Evolutionary conservation across 2,888 invertebrate species (phyloP).

Genomic region (Caenorhabditis wallacei): DNA sequence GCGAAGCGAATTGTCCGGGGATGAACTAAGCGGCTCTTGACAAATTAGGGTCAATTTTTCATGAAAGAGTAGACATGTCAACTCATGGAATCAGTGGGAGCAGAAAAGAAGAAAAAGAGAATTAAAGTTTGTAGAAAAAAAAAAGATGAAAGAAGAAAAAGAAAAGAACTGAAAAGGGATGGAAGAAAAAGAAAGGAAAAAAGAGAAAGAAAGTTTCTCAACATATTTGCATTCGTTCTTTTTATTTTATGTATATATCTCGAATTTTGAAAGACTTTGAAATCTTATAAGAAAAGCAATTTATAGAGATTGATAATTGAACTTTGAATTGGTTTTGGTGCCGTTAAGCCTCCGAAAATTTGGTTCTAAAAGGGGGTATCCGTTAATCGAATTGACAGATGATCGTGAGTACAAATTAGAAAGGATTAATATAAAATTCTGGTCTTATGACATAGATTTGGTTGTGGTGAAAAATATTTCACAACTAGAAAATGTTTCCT

Average conservation of each 20-base stretch:
- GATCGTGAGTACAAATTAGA: slow-evolving; percentile 1
- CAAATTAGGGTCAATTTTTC: slow-evolving; percentile 38
- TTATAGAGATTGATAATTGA: no score
- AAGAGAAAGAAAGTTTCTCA: not conserved
- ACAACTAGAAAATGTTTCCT: not conserved
- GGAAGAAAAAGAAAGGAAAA: not conserved
- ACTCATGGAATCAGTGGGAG: slow-evolving; percentile 9
- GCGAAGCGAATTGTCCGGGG: slow-evolving; percentile 13
- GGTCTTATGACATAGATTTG: not conserved
- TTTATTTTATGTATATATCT: not conserved
- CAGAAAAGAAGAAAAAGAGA: not conserved
- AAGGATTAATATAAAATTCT: not conserved
- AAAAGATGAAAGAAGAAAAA: slow-evolving; percentile 1
- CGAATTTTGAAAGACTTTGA: not conserved
- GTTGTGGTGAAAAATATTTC: no score
- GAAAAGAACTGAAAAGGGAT: no score
- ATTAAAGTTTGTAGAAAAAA: slow-evolving; percentile 17
- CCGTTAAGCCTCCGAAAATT: not conserved
- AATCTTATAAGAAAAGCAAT: no score
- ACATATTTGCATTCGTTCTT: slow-evolving; percentile 11
- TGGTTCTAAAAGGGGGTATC: not conserved
- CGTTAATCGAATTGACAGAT: slow-evolving; percentile 28
- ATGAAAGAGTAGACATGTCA: slow-evolving; percentile 4
- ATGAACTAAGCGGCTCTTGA: slow-evolving; percentile 30
- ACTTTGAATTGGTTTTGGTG: no score